These are phyloP conservation scores for Creontiades dilutus DNA, from an alignment of 2,888 invertebrate species.

Conservation along the genomic window DNA sequence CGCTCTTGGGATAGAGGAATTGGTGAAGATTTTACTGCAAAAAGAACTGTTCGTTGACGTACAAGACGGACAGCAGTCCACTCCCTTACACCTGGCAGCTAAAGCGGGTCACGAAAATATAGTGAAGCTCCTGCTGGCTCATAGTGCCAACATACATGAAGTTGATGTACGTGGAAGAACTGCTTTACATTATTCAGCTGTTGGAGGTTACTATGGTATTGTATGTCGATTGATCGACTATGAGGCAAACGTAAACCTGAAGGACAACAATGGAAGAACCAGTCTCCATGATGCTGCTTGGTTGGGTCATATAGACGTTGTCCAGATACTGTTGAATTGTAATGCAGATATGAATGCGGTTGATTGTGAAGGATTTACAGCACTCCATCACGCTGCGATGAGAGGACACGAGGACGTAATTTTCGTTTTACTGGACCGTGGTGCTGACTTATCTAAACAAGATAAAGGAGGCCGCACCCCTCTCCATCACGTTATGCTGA, in stretches of 20 bases:
- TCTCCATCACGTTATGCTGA: conserved; percentile 14
- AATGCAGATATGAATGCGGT: conserved; percentile 35
- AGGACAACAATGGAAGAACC: conserved; percentile 59
- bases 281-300: conserved; percentile 61
- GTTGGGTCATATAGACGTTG: conserved; percentile 61
- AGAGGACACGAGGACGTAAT: conserved; percentile 61
- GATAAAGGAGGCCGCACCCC: conserved; percentile 53
- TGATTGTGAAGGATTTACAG: conserved; percentile 51
- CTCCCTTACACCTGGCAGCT: conserved; percentile 54
- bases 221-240: conserved; percentile 53
- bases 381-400: conserved; percentile 62
- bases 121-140: conserved; percentile 35
- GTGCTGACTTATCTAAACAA: conserved; percentile 47
- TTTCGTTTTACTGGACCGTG: conserved; percentile 41
- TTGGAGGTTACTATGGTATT: conserved; percentile 5
- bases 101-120: conserved; percentile 41
- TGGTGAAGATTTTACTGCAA: conserved; percentile 22
- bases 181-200: conserved; percentile 53
- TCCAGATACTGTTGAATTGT: conserved; percentile 48
- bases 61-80: conserved; percentile 37
- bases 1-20: conserved; percentile 7
- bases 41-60: conserved; percentile 44
- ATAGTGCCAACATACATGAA: conserved; percentile 48
- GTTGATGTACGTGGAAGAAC: conserved; percentile 56
- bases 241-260: conserved; percentile 41